Evolutionary conservation across 2,888 invertebrate species (phyloP).

Genomic region (Diadegma fenestrale): DNA sequence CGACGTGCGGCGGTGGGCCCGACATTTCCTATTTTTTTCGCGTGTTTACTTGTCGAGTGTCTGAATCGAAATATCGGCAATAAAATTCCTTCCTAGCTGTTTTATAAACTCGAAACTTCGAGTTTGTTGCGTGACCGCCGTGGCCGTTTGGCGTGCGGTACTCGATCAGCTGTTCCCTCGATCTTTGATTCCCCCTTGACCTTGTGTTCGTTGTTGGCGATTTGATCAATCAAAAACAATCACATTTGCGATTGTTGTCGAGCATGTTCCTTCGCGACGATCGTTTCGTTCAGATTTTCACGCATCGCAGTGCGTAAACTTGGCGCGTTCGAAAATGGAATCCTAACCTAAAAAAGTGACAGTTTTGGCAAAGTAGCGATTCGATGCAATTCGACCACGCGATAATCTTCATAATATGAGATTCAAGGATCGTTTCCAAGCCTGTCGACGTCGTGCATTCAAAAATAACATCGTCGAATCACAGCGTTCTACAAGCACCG

Average conservation of each 20-base stretch:
- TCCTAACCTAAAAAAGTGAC: slow-evolving; percentile 30
- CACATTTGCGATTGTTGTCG: neutral
- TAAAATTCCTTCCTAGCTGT: neutral
- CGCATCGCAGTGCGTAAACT: neutral
- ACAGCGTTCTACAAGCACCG: neutral
- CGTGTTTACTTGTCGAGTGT: neutral
- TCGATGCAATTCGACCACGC: neutral
- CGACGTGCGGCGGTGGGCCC: slow-evolving; percentile 86
- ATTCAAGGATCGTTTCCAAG: slow-evolving; percentile 18
- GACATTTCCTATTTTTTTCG: slow-evolving; percentile 78
- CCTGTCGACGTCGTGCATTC: slow-evolving; percentile 6
- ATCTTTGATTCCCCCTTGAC: neutral
- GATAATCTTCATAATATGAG: slow-evolving; percentile 48
- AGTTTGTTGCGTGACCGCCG: no score
- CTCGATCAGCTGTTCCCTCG: slow-evolving; percentile 36
- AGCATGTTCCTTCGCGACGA: neutral
- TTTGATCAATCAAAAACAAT: neutral
- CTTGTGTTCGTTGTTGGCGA: neutral
- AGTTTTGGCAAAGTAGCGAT: slow-evolving; percentile 14
- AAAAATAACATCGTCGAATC: slow-evolving; percentile 5
- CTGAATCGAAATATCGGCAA: neutral
- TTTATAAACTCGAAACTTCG: neutral
- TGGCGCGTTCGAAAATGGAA: neutral
- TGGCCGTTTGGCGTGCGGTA: neutral
- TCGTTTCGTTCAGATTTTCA: neutral